Evolutionary conservation across 2,888 invertebrate genomes (phyloP), one percentile per base, ranked within the genome.

Genomic region (Drosophila testacea): DNA sequence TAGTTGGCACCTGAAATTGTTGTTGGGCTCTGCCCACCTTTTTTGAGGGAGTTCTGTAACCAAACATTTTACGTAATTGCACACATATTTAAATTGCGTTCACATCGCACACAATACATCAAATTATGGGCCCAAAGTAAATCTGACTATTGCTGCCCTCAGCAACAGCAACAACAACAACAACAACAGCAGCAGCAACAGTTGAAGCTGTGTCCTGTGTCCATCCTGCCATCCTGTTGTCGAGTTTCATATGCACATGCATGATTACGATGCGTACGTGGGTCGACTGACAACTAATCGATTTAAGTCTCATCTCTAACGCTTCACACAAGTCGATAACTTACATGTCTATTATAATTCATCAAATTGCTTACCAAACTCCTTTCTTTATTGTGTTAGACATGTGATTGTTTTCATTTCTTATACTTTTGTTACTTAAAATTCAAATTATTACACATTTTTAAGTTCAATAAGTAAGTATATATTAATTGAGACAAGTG

Each of bases 61-160:
- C 75, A 86, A 83, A 83, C 83, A 83, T 83, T 83, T 83, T 83
- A 88, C 83, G 83, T 83, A 83, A 83, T 83, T 83, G 83, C 84
- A 69, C 78, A 88, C 81, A 88, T 72, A 83, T 83, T 83, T 86
- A 86, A 83, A 83, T 88, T 83, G 71, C 88, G 69, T 77, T 70
- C 78, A 65, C 69, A 69, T 79, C 70, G 54, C 63, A 83, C 38
- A 63, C 63, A 77, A 75, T 84, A 69, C 88, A 82, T 82, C 83
- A 82, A 88, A 85, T 88, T 79, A 83, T 85, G 86, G 77, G 46
- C 13, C 60, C 69, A 85, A 69, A 62, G 64, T 59, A 79, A 75
- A 75, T 75, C 69, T 61, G 65, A 59, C 63, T 56, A 47, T 46
- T 69, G 69, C 70, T 44, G 48, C 32, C 48, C 47, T 39, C 59